Percentiles rank a stretch among this genome's conserved stretches.
Conservation (phyloP, 1,140 invertebrate genomes). For the Planococcus citri region DNA sequence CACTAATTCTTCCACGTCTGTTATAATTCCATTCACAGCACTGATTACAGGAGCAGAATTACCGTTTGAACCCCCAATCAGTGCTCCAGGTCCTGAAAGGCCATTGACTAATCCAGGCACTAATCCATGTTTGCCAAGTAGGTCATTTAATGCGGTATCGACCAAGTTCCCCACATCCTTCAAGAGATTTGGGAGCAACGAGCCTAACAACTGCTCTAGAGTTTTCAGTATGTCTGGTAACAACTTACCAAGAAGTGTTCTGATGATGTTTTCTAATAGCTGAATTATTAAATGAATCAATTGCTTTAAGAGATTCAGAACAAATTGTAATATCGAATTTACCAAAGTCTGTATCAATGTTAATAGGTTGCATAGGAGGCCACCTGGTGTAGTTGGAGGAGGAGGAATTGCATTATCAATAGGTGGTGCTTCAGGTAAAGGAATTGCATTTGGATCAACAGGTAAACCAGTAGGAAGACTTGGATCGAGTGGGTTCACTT, state of each 20-base stretch:
- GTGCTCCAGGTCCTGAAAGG: neutral
- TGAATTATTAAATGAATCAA: neutral
- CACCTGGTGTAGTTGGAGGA: neutral
- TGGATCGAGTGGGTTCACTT: no score
- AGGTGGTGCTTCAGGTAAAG: no score
- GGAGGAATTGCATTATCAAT: no score
- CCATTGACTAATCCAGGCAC: neutral
- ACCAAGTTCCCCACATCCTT: neutral
- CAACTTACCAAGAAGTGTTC: neutral
- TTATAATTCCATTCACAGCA: neutral
- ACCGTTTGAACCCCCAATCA: neutral
- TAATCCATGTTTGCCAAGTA: neutral
- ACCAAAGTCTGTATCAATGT: neutral
- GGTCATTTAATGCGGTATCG: neutral
- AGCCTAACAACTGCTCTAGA: neutral
- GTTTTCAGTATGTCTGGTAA: neutral
- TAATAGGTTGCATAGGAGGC: neutral
- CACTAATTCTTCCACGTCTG: neutral
- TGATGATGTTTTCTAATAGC: neutral
- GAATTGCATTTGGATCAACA: no score
- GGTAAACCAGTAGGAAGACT: no score
- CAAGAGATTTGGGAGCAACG: neutral
- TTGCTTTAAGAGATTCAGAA: neutral
- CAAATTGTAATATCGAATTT: neutral
- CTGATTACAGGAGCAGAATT: neutral